phyloP scores from a whole-genome alignment of 2,797 vertebrate genomes.

The Babyrousa celebensis region DNA sequence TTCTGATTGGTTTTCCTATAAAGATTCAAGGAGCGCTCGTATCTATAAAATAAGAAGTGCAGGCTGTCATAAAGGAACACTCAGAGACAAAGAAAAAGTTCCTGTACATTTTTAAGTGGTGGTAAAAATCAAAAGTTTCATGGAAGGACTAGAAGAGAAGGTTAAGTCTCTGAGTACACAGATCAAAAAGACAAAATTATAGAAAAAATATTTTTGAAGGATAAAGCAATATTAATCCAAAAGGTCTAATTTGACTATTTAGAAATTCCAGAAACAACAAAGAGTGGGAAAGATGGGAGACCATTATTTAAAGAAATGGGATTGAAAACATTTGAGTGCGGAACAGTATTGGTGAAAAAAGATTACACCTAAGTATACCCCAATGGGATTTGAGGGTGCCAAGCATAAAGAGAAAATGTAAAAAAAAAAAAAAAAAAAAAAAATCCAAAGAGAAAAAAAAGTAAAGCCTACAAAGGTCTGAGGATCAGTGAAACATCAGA shows the following conservation, averaged over 20 bases:
- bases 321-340: not conserved
- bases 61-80: not conserved
- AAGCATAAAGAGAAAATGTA: not conserved
- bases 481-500: not conserved
- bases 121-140: not conserved
- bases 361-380: not conserved
- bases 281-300: not conserved
- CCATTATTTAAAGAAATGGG: not conserved
- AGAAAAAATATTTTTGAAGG: constrained; percentile 3
- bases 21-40: not conserved
- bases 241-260: not conserved
- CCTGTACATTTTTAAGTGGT: not conserved
- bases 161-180: not conserved
- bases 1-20: not conserved
- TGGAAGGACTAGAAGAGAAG: not conserved
- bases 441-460: not conserved
- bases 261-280: constrained; percentile 25
- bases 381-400: not conserved
- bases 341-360: not conserved
- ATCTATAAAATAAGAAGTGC: not conserved
- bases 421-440: not conserved
- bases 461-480: not conserved
- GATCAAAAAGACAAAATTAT: constrained; percentile 17
- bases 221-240: not conserved
- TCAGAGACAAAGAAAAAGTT: not conserved